Base-by-base conservation (phyloP, 2,888 invertebrate genomes). In the Oxystoma pomonae region DNA sequence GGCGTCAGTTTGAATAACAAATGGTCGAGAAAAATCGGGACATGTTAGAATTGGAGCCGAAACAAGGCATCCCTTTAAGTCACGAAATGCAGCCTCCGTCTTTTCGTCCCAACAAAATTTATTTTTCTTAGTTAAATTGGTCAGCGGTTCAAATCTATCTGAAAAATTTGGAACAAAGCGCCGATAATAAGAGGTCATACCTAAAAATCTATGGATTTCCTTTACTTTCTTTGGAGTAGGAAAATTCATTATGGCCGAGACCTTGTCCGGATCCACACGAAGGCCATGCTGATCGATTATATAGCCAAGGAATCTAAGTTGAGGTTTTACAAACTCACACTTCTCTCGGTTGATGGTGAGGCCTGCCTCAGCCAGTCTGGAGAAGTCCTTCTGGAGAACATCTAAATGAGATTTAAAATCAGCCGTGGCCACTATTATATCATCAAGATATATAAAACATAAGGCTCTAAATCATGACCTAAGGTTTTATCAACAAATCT, bases 1-100 rank as follows among this genome's bases (percentile, higher is more conserved):
- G n/a, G 69, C 66, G 56, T 71, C 70, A 1, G 61, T 61, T 20
- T 70, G 69, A 1, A 70, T 9, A 3, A 51, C 60, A 62, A 70
- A 70, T 16, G 61, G 58, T 20, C 57, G 20, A 9, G 22, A 20
- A 21, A 60, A 62, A 59, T 70, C 60, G 3, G 69, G 67, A 55
- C 66, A 70, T 2, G 65, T 35, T 7, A 71, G 21, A 3, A 70
- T 57, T 1, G 69, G 70, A 0, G 69, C 63, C 0, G 63, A 55
- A 3, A 61, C 58, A 20, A 65, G 22, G 21, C 19, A 49, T 5
- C 63, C 16, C 35, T 65, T 65, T n/a, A 65, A n/a, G 57, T 65
- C 9, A 61, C 49, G 49, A 51, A 71, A 68, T 9, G 68, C 58
- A 1, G 21, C 9, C 16, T 68, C 64, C 35, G 60, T 62, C 7